Evolutionary conservation across 23 tunicate genomes (phyloP), one percentile per base, ranked within the genome.

Genomic region (Styela plicata): DNA sequence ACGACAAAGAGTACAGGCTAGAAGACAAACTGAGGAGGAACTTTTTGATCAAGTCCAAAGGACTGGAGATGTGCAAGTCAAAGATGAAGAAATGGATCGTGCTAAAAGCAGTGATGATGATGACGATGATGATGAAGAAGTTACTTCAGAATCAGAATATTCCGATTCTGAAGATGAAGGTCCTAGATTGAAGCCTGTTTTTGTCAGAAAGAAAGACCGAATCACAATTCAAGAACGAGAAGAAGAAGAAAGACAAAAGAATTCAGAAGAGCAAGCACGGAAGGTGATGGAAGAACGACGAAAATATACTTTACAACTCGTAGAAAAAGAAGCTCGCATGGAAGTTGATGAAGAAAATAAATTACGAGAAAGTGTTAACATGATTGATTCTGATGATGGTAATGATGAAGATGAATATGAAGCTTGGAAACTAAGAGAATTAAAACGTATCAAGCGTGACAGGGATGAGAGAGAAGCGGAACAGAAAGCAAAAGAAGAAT

Each of bases 361-460:
- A 21, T 85, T 86, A 1, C 80, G 53, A 35, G 89, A 85, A 67
- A 79, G 73, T 61, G 30, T 88, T 31, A 79, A 88, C 3, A 89
- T 87, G 26, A 74, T 88, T 24, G 97, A 90, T 63, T 91, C 97
- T 22, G 99, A 96, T 65, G 97, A 96, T 73, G 97, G 89, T 20
- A 89, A 96, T 33, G 97, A 92, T 78, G 99, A 96, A 62, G 99
- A 91, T 13, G 99, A 96, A 68, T 96, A 91, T 73, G 99, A 96
- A 85, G 83, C 87, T 0, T 96, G 99, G 99, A 96, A 96, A 73
- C 86, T 96, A 29, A 90, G 99, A n/a, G 99, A 96, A 53, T 73
- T 96, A 76, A 92, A 91, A 74, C 83, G 99, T 64, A 84, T 96
- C 80, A 96, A 96, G 44, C 86, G 99, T 34, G 99, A 96, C 86